These are phyloP conservation scores for Carduelis carduelis DNA, from an alignment of 2,797 vertebrate genomes.

Conservation along the genomic window DNA sequence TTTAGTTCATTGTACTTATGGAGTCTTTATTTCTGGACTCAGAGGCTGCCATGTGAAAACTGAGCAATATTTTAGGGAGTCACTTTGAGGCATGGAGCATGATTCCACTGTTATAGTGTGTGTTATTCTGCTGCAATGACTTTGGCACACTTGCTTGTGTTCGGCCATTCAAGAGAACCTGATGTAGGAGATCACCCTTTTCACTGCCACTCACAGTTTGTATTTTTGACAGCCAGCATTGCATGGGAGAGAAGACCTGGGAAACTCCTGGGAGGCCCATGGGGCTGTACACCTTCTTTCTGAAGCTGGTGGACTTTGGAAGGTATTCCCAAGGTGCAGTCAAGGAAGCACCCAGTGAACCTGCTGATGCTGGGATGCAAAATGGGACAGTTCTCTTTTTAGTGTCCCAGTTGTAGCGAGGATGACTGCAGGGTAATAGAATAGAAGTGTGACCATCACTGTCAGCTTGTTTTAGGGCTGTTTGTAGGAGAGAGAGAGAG, in stretches of 20 bases:
- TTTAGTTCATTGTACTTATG: not conserved
- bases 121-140: not conserved
- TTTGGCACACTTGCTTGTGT: not conserved
- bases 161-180: not conserved
- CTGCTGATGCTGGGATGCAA: not conserved
- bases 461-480: not conserved
- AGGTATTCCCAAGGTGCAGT: not conserved
- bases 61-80: not conserved
- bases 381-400: not conserved
- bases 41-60: not conserved
- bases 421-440: not conserved
- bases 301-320: not conserved
- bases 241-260: not conserved
- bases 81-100: not conserved
- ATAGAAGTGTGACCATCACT: not conserved
- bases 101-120: not conserved
- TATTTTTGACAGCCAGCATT: not conserved
- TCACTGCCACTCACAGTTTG: not conserved
- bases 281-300: not conserved
- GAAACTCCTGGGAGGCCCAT: not conserved
- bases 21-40: slow-evolving; percentile 8
- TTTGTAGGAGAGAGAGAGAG: not conserved
- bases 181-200: not conserved
- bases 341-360: not conserved
- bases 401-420: not conserved